phyloP scores from a whole-genome alignment of 2,113 vertebrate genomes.

The Lepisosteus osseus region DNA sequence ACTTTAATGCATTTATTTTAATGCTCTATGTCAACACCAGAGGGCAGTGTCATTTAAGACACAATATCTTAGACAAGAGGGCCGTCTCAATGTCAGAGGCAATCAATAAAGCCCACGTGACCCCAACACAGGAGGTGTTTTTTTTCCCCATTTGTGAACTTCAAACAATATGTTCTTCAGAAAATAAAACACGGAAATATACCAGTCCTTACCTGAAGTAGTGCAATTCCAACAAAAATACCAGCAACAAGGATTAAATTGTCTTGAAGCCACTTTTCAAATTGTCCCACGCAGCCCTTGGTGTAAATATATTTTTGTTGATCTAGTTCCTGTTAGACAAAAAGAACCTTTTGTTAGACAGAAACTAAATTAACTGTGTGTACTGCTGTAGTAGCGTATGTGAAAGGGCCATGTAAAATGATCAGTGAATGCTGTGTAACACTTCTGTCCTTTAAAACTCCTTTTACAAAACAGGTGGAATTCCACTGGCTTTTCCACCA shows the following conservation, averaged over 20 bases:
- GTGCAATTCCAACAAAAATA: conserved; percentile 79
- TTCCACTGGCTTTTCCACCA: too few relatives aligned
- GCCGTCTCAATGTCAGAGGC: not conserved
- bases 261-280: conserved; percentile 90
- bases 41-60: conserved; percentile 34
- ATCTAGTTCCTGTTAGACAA: conserved; percentile 66
- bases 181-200: not conserved
- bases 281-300: conserved; percentile 88
- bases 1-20: too few relatives aligned
- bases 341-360: not conserved
- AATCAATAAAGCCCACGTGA: too few relatives aligned
- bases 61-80: not conserved
- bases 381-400: too few relatives aligned
- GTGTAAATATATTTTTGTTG: conserved; percentile 81
- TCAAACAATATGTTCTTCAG: not conserved
- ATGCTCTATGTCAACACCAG: conserved; percentile 40
- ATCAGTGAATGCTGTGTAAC: too few relatives aligned
- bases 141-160: too few relatives aligned
- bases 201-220: conserved; percentile 75
- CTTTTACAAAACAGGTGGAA: too few relatives aligned
- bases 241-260: conserved; percentile 83
- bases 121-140: too few relatives aligned
- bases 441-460: too few relatives aligned
- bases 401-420: too few relatives aligned
- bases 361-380: too few relatives aligned